phyloP scores from a whole-genome alignment of 37 sponge, comb jelly and placozoan genomes.

The Mnemiopsis leidyi region DNA sequence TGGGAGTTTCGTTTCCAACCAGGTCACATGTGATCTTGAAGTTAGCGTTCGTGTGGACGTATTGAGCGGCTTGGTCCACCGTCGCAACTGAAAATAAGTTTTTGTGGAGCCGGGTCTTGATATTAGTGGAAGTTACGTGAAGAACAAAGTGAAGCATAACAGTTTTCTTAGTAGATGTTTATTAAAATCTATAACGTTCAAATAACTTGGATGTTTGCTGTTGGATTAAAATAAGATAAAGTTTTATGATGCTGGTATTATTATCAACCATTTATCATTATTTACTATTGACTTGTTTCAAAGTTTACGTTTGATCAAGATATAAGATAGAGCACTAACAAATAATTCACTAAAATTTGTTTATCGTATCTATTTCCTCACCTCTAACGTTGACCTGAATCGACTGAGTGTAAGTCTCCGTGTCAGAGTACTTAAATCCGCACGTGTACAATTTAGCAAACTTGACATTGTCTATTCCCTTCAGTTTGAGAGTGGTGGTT shows the following conservation, averaged over 20 bases:
- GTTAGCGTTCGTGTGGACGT: neutral
- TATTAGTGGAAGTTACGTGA: neutral
- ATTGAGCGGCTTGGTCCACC: neutral
- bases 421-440: neutral
- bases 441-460: neutral
- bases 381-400: neutral
- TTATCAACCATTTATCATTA: too few species aligned
- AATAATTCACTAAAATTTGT: too few species aligned
- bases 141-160: too few species aligned
- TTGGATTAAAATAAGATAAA: too few species aligned
- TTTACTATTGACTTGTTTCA: too few species aligned
- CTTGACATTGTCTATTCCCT: neutral
- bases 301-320: too few species aligned
- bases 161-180: too few species aligned
- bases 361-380: too few species aligned
- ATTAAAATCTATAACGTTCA: too few species aligned
- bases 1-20: slow-evolving; percentile 8
- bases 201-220: too few species aligned
- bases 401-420: neutral
- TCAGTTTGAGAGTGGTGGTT: neutral
- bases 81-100: neutral
- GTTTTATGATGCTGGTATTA: too few species aligned
- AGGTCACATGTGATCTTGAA: slow-evolving; percentile 11
- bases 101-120: neutral
- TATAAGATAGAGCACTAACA: too few species aligned